Evolutionary conservation across 2,113 vertebrate genomes (phyloP), one percentile per base, ranked within the genome.

Genomic region (Oryzias celebensis): DNA sequence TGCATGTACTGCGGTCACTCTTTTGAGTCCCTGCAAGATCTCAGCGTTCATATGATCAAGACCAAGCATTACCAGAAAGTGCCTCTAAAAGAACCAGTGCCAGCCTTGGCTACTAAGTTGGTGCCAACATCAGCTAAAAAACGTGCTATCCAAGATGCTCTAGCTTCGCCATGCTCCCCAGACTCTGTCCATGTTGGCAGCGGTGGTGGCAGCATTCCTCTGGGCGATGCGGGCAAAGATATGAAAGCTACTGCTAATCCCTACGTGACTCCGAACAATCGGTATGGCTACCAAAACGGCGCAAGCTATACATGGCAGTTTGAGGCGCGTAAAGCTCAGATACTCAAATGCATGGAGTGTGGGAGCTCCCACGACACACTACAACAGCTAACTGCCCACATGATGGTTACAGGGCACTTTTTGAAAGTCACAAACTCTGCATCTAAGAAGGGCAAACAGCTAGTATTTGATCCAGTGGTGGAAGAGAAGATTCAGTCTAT

Each of bases 51-150:
- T 88, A 99, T 99, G 97, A 99, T 99, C 88, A 99, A 99, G 94
- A 99, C 97, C 80, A 99, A 99, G 93, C 97, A 99, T 94, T 99
- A 99, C 96, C 97, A 99, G 95, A 99, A 99, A 96, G 97, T 99
- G 96, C 97, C 97, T 96, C 97, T 99, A 85, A 99, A 99, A 94
- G 97, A 99, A 90, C 97, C 97, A 53, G 93, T 99, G 90, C 96
- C 97, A 73, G 96, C 97, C 88, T 93, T 99, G 89, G 92, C 96
- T 78, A 92, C 92, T 45, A 99, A 98, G 76, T 91, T 98, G 90
- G 90, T 98, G 75, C 90, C 93, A 86, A 91, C 94, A 77, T 95
- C 88, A 62, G 81, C 94, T 91, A 98, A 97, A 92, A 98, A 96
- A 83, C 93, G 97, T 86, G 94, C 92, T 52, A 91, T 96, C 50